A percentile compares a stretch with the other conserved stretches of the same genome.
Conservation (phyloP, 2,888 invertebrate genomes). For the Lepeophtheirus nordmannii region DNA sequence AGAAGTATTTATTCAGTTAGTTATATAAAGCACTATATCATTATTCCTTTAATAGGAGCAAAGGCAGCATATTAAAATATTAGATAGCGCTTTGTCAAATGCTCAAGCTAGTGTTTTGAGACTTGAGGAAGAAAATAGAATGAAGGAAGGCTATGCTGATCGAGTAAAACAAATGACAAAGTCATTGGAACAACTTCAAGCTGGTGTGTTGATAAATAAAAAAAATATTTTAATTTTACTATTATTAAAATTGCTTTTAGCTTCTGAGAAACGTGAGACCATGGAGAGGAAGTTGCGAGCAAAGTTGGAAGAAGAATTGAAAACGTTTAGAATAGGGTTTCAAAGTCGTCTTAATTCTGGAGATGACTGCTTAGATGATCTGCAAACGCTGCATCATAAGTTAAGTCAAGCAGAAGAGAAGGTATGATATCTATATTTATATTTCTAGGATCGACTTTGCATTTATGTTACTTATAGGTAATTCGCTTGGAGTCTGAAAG, state of each 20-base stretch:
- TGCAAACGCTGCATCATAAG: conserved; percentile 35
- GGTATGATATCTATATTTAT: neutral
- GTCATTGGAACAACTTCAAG: conserved; percentile 18
- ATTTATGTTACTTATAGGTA: conserved; percentile 35
- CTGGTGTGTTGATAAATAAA: conserved; percentile 1
- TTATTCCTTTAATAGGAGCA: conserved; percentile 55
- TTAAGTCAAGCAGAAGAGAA: conserved; percentile 36
- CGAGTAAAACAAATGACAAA: conserved; percentile 23
- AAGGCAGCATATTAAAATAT: conserved; percentile 73
- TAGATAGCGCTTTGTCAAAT: conserved; percentile 75
- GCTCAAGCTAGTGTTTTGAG: conserved; percentile 72
- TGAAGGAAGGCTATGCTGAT: conserved; percentile 23
- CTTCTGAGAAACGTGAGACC: conserved; percentile 67
- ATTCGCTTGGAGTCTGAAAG: conserved; percentile 61
- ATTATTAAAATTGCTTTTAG: conserved; percentile 31
- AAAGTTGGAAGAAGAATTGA: conserved; percentile 68
- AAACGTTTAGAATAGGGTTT: conserved; percentile 40
- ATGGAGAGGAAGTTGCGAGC: conserved; percentile 66
- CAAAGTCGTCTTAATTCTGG: neutral
- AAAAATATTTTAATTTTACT: neutral
- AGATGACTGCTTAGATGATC: conserved; percentile 9
- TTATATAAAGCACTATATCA: neutral
- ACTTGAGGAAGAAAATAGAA: conserved; percentile 63
- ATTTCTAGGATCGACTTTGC: too few species aligned
- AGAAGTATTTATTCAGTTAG: conserved; percentile 1